A percentile compares a stretch with the other conserved stretches of the same genome.
Evolutionary conservation across 53 echinoderm and acorn worm genomes (phyloP).

Genomic region (Echinarachnius parma): DNA sequence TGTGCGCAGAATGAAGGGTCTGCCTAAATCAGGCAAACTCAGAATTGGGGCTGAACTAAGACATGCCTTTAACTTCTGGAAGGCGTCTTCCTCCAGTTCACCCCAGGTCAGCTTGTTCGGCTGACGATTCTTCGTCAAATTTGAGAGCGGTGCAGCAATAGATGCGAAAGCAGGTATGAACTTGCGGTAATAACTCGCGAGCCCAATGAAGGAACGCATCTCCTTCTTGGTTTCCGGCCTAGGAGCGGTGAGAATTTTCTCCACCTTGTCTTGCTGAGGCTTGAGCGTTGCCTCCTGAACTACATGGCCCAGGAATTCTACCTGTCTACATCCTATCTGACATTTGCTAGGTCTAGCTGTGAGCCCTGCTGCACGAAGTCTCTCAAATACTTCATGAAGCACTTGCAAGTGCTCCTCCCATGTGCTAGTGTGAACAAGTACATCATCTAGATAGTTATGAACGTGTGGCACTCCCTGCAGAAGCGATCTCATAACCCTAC

Average conservation of each 20-base stretch:
- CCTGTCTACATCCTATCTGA: slow-evolving; percentile 31
- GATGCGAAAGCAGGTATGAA: slow-evolving; percentile 54
- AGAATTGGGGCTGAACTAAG: slow-evolving; percentile 37
- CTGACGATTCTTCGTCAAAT: slow-evolving; percentile 49
- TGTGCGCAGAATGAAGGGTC: slow-evolving; percentile 49
- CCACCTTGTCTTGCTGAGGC: slow-evolving; percentile 41
- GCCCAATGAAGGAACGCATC: slow-evolving; percentile 54
- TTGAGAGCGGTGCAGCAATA: slow-evolving; percentile 59
- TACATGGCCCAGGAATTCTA: slow-evolving; percentile 56
- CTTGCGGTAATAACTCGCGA: slow-evolving; percentile 39
- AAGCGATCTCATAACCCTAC: slow-evolving; percentile 36
- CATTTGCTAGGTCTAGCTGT: slow-evolving; percentile 60
- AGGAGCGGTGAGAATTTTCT: slow-evolving; percentile 23
- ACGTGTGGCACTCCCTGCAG: slow-evolving; percentile 19
- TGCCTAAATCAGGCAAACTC: slow-evolving; percentile 40
- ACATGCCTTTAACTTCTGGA: slow-evolving; percentile 35
- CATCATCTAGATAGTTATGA: slow-evolving; percentile 33
- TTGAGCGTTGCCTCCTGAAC: slow-evolving; percentile 35
- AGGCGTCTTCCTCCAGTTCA: slow-evolving; percentile 47
- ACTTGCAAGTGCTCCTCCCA: slow-evolving; percentile 44
- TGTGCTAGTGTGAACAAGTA: slow-evolving; percentile 46
- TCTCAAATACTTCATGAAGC: slow-evolving; percentile 36
- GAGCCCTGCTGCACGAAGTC: slow-evolving; percentile 42
- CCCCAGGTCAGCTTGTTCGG: slow-evolving; percentile 56
- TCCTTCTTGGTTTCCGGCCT: slow-evolving; percentile 59